Percentiles rank a stretch among this genome's conserved stretches.
phyloP scores from a whole-genome alignment of 2,888 invertebrate genomes.

The Cerastis rubricosa region DNA sequence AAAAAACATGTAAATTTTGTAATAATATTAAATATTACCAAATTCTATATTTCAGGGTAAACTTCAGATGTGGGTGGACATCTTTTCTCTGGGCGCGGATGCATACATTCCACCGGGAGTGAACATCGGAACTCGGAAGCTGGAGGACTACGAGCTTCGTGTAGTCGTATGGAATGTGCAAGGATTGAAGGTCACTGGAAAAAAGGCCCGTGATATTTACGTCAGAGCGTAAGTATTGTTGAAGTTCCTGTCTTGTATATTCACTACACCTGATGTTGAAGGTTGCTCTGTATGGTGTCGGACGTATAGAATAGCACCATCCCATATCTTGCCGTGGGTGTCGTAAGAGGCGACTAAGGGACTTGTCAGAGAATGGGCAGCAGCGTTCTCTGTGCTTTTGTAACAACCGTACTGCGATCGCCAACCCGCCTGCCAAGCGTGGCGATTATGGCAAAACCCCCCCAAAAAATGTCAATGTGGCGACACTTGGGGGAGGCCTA shows the following conservation, averaged over 20 bases:
- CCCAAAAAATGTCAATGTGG: too few species aligned
- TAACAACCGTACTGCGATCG: too few species aligned
- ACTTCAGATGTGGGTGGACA: slow-evolving; percentile 97
- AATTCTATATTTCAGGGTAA: slow-evolving; percentile 92
- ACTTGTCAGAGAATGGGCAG: too few species aligned
- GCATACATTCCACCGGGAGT: slow-evolving; percentile 93
- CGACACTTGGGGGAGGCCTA: too few species aligned
- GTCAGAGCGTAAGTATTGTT: slow-evolving; percentile 91
- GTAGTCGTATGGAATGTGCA: slow-evolving; percentile 93
- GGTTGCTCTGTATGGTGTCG: too few species aligned
- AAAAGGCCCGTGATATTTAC: slow-evolving; percentile 94
- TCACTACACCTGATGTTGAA: neutral
- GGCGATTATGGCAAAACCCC: too few species aligned
- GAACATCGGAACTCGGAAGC: slow-evolving; percentile 94
- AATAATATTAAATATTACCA: neutral
- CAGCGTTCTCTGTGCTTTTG: too few species aligned
- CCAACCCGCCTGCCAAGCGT: too few species aligned
- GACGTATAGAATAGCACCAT: too few species aligned
- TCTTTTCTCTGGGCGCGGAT: slow-evolving; percentile 92
- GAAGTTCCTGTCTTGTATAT: neutral
- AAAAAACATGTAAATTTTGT: too few species aligned
- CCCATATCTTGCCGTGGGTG: too few species aligned
- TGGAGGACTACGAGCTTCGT: slow-evolving; percentile 93
- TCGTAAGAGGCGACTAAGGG: too few species aligned
- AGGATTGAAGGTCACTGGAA: slow-evolving; percentile 92